phyloP scores from a whole-genome alignment of 1,140 invertebrate genomes.

The Globodera rostochiensis region DNA sequence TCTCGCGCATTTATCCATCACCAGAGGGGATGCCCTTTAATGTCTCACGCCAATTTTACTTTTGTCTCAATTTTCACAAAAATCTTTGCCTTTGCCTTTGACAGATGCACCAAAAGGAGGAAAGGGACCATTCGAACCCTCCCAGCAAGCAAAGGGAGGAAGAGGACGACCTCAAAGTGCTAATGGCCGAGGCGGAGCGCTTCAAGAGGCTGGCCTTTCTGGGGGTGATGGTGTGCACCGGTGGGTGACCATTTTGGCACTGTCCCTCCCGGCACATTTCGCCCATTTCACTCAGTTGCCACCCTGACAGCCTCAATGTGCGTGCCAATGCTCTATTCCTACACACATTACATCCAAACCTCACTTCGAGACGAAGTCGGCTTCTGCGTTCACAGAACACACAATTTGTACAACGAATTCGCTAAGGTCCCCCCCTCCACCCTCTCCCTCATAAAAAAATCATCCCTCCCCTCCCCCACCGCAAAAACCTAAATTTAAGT shows the following conservation, averaged over 20 bases:
- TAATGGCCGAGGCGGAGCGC: slow-evolving; percentile 35
- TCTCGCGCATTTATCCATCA: neutral
- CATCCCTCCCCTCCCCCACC: too few relatives aligned
- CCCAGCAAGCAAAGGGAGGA: neutral
- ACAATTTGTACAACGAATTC: slow-evolving; percentile 36
- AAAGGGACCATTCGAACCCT: neutral
- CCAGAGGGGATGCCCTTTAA: too few relatives aligned
- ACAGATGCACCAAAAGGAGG: neutral
- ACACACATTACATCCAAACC: slow-evolving; percentile 58
- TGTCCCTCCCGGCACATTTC: neutral
- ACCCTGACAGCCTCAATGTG: slow-evolving; percentile 55
- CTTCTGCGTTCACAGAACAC: slow-evolving; percentile 56
- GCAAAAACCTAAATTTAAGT: slow-evolving; percentile 7
- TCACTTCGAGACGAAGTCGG: slow-evolving; percentile 51
- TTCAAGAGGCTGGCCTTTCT: slow-evolving; percentile 49
- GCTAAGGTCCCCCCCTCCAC: slow-evolving; percentile 12
- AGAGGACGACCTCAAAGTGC: slow-evolving; percentile 26
- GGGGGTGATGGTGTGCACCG: slow-evolving; percentile 42
- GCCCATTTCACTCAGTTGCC: slow-evolving; percentile 46
- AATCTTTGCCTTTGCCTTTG: neutral
- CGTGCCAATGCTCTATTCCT: slow-evolving; percentile 57
- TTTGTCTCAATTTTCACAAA: neutral
- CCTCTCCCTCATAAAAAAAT: neutral
- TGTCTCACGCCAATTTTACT: too few relatives aligned
- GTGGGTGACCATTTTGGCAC: neutral